Evolutionary conservation across 1,140 invertebrate genomes (phyloP).

Genomic region (Drosophila grimshawi): DNA sequence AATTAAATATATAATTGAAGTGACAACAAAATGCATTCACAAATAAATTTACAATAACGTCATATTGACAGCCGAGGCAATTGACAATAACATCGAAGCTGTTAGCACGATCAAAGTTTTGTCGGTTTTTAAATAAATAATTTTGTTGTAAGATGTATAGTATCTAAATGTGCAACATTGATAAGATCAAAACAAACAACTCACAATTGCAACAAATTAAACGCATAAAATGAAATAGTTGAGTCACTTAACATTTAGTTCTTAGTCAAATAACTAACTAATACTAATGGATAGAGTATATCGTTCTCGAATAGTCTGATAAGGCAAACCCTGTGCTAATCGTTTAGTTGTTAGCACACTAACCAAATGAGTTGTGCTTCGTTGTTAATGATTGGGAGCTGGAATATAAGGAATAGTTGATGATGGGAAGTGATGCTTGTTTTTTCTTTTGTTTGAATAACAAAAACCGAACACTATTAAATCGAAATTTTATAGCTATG

Average conservation of each 20-base stretch:
- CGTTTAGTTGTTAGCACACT: background rate
- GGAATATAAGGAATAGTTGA: conserved; percentile 7
- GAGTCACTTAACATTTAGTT: background rate
- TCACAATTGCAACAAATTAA: background rate
- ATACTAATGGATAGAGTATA: background rate
- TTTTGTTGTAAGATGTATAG: too few species aligned
- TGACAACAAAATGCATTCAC: too few species aligned
- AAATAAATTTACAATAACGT: too few species aligned
- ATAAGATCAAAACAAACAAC: too few species aligned
- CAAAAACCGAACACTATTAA: conserved; percentile 23
- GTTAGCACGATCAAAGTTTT: too few species aligned
- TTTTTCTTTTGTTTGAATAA: background rate
- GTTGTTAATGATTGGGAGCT: background rate
- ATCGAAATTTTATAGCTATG: conserved; percentile 6
- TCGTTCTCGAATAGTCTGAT: background rate
- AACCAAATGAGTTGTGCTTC: conserved; percentile 7
- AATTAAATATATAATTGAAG: too few species aligned
- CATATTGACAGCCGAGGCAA: too few species aligned
- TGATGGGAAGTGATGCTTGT: background rate
- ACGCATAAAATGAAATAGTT: background rate
- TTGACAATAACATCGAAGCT: too few species aligned
- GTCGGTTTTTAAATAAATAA: too few species aligned
- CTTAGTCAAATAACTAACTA: background rate
- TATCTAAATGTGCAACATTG: too few species aligned
- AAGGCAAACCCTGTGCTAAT: background rate